Evolutionary conservation across 2,888 invertebrate species (phyloP), one percentile per base, ranked within the genome.

Genomic region (Metopia argyrocephala): DNA sequence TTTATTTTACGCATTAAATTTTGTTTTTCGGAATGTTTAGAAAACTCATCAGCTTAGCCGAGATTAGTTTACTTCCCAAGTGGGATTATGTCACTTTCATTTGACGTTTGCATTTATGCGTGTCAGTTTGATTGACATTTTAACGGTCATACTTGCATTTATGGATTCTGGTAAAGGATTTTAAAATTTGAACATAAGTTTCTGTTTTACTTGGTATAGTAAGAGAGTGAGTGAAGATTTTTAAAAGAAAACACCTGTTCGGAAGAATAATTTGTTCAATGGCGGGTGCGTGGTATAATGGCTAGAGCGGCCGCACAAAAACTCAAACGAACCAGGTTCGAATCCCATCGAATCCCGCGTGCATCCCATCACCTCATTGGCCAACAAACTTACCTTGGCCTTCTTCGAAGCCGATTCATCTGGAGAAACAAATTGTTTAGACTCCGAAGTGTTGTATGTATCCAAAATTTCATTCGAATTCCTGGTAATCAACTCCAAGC

Each of bases 71-170:
- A 84, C 86, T 85, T 87, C 88, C 87, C 88, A 88, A 88, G 87
- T 88, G 88, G 87, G 87, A 89, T 89, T 88, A 88, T 89, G 88
- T 88, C 88, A 89, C 87, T 87, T 86, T 84, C 81, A 84, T 85
- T 83, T 89, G 88, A 88, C 87, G 88, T 89, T 88, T 88, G 88
- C 86, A 88, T 88, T 88, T 89, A 86, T 87, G 87, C 87, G 87
- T 86, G 87, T 86, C 64, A 62, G 52, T 84, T 84, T 87, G 85
- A 86, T 86, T 86, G 85, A 78, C 81, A 71, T 48, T 71, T 76
- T 38, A 15, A 15, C 38, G 38, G 9, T 38, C 15, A 9, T 31
- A 9, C 21, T 59, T 15, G 38, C 4, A 31, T 52, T 78, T 76
- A 48, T 31, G 61, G 48, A 59, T 82, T 71, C 83, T 84, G 84